These are phyloP conservation scores for Scaptomyza polygonia DNA, from an alignment of 2,888 invertebrate genomes.

Conservation along the genomic window DNA sequence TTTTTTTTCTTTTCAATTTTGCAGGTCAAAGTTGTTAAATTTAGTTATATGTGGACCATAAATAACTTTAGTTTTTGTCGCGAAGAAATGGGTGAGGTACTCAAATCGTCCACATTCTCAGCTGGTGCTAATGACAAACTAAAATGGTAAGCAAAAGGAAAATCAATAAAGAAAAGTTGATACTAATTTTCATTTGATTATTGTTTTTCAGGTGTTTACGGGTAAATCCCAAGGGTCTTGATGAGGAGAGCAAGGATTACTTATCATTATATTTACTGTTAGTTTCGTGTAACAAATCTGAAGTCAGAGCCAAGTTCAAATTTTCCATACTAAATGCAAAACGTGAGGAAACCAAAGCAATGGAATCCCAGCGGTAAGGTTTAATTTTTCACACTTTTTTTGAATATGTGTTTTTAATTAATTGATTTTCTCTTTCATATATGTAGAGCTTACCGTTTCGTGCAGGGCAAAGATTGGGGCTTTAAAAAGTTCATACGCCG, in stretches of 20 bases:
- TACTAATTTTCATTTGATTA: not conserved
- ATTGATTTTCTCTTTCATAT: slow-evolving; percentile 3
- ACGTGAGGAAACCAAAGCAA: slow-evolving; percentile 99
- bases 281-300: slow-evolving; percentile 99
- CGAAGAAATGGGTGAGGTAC: slow-evolving; percentile 99
- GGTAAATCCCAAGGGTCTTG: slow-evolving; percentile 99
- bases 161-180: accelerated
- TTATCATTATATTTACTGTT: slow-evolving; percentile 98
- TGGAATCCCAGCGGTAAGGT: slow-evolving; percentile 93
- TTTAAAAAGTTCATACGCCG: slow-evolving; percentile 99
- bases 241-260: slow-evolving; percentile 99
- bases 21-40: slow-evolving; percentile 99
- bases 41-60: slow-evolving; percentile 99
- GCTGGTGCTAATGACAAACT: slow-evolving; percentile 99
- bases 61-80: slow-evolving; percentile 99
- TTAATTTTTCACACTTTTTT: slow-evolving; percentile 3
- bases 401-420: not conserved
- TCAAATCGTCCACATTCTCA: slow-evolving; percentile 99
- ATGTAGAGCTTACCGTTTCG: slow-evolving; percentile 99
- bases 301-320: slow-evolving; percentile 99
- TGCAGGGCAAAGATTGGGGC: slow-evolving; percentile 99
- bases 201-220: slow-evolving; percentile 92
- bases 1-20: slow-evolving; percentile 82
- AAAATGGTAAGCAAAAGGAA: slow-evolving; percentile 91
- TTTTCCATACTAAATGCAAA: slow-evolving; percentile 99